phyloP scores from a whole-genome alignment of 2,888 invertebrate species.

The Eristalinus sepulchralis region DNA sequence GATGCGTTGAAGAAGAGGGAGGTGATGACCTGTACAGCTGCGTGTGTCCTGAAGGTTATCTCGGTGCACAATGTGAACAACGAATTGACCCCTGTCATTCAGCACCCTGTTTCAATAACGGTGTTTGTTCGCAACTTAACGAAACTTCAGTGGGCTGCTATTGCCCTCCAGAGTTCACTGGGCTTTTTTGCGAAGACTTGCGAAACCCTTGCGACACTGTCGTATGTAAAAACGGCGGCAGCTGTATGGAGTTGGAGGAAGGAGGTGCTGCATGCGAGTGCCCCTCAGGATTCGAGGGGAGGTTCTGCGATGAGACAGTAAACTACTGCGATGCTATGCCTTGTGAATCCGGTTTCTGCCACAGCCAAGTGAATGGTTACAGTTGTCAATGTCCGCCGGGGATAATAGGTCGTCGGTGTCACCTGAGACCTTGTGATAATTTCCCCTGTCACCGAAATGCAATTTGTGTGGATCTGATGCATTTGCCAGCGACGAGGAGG shows the following conservation, averaged over 20 bases:
- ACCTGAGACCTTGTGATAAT: conserved; percentile 83
- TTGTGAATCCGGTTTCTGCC: conserved; percentile 81
- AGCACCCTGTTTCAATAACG: conserved; percentile 83
- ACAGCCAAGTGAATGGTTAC: conserved; percentile 79
- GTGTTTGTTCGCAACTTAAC: conserved; percentile 80
- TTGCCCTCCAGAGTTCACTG: conserved; percentile 82
- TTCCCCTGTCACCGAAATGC: conserved; percentile 82
- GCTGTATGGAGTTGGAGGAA: conserved; percentile 78
- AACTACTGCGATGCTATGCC: conserved; percentile 82
- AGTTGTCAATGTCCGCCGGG: conserved; percentile 82
- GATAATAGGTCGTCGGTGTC: conserved; percentile 82
- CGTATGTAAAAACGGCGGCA: conserved; percentile 80
- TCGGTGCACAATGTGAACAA: conserved; percentile 83
- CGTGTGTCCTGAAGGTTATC: conserved; percentile 81
- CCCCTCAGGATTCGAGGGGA: conserved; percentile 77
- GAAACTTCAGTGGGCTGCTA: conserved; percentile 78
- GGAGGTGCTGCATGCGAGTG: conserved; percentile 74
- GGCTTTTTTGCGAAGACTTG: conserved; percentile 82
- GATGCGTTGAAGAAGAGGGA: conserved; percentile 76
- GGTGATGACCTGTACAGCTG: conserved; percentile 79
- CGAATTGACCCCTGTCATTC: conserved; percentile 81
- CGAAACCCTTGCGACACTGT: conserved; percentile 73
- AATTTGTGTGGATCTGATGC: conserved; percentile 81
- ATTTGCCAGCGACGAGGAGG: conserved; percentile 78
- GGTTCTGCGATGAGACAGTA: conserved; percentile 81